Base-by-base conservation (phyloP, 2,113 vertebrate genomes). In the Prietella phreatophila region DNA sequence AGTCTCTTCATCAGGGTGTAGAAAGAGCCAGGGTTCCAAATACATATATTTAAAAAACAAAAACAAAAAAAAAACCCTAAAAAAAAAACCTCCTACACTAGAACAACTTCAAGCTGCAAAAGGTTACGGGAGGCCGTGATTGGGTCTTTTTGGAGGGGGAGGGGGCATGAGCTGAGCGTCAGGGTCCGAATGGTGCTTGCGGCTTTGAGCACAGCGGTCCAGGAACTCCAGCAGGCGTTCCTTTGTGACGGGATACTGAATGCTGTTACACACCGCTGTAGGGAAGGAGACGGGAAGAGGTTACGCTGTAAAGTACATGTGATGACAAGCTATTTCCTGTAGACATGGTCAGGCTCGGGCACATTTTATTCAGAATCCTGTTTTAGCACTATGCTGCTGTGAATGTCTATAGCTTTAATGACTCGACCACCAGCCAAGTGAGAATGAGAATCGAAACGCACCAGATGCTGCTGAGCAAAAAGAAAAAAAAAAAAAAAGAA, bases 121-220 rank as follows among this genome's bases (percentile, higher is more conserved):
- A 19, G n/a, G 88, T 89, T 96, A 97, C 0, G 95, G 96, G 81
- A 94, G 86, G 88, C 95, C 93, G 65, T 93, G 89, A 90, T 95
- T 96, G 0, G 96, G 95, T 94, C 96, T 96, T 93, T 99, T 99
- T 89, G 98, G 97, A 0, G 98, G 97, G 0, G 98, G 98, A 9
- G 98, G 98, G 0, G 98, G 98, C 98, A 99, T 99, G 71, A 99
- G 97, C 93, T 97, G 96, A 0, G 97, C 91, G 91, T 99, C 98
- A 0, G 97, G 96, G 93, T 99, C 98, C 0, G 96, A 93, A 4
- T 95, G 95, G 90, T 94, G 96, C 89, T 97, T 99, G 82, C 96
- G 94, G 0, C 91, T 93, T 91, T 97, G 94, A n/a, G 93, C 88
- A 85, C 96, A 96, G 91, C 96, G 96, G 91, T 98, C 97, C 88